These are phyloP conservation scores for Pseudochromis fuscus DNA, from an alignment of 2,797 vertebrate genomes.

Conservation along the genomic window DNA sequence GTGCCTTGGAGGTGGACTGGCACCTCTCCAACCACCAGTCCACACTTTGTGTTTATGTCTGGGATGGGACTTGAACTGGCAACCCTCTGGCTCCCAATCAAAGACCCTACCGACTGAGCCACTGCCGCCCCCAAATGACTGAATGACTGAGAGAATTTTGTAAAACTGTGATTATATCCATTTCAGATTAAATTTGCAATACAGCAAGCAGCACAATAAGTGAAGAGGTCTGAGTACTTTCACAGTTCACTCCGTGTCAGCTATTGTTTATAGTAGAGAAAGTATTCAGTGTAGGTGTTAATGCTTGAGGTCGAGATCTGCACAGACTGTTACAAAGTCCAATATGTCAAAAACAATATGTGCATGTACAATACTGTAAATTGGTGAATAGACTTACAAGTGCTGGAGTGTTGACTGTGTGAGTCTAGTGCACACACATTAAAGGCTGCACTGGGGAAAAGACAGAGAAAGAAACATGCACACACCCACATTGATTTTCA, in stretches of 20 bases:
- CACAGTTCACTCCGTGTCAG: background rate
- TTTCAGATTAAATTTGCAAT: background rate
- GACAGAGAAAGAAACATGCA: constrained; percentile 2
- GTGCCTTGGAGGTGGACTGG: too few species aligned
- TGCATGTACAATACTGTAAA: background rate
- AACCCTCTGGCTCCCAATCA: too few species aligned
- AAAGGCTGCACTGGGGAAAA: background rate
- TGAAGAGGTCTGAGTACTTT: background rate
- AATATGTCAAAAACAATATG: too few species aligned
- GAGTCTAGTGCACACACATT: constrained; percentile 8
- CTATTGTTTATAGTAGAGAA: background rate
- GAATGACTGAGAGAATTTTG: background rate
- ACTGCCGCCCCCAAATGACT: too few species aligned
- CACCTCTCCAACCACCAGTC: too few species aligned
- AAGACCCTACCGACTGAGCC: too few species aligned
- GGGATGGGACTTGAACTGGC: too few species aligned
- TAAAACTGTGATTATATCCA: background rate
- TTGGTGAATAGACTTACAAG: constrained; percentile 7
- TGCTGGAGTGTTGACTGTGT: constrained; percentile 26
- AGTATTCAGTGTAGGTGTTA: too few species aligned
- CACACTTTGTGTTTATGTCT: too few species aligned
- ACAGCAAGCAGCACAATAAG: too few species aligned
- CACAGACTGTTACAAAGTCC: too few species aligned
- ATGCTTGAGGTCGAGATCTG: too few species aligned
- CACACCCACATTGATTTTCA: constrained; percentile 28